phyloP scores from a whole-genome alignment of 2,797 vertebrate genomes.

The Malurus splendens region DNA sequence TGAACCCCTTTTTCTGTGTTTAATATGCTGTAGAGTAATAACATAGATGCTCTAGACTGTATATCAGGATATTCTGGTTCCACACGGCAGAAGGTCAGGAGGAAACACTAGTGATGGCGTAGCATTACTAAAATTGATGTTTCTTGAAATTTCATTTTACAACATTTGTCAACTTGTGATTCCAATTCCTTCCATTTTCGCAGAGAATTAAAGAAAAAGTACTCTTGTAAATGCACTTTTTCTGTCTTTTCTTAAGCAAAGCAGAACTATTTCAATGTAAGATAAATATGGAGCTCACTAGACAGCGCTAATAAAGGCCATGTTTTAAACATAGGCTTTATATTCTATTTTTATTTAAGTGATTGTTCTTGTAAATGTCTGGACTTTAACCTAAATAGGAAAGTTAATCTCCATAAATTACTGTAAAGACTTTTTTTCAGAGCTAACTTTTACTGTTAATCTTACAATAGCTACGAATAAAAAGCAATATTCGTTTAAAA shows the following conservation, averaged over 20 bases:
- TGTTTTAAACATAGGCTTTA: slow-evolving; percentile 86
- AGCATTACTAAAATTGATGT: slow-evolving; percentile 77
- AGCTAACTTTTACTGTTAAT: slow-evolving; percentile 30
- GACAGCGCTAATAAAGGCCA: slow-evolving; percentile 90
- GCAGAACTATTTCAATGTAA: slow-evolving; percentile 86
- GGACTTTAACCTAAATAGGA: slow-evolving; percentile 45
- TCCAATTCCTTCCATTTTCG: slow-evolving; percentile 78
- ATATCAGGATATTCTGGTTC: slow-evolving; percentile 73
- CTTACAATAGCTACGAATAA: slow-evolving; percentile 28
- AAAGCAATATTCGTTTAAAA: slow-evolving; percentile 32
- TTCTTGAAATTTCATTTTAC: slow-evolving; percentile 74
- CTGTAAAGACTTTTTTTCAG: slow-evolving; percentile 46
- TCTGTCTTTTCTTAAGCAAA: slow-evolving; percentile 83
- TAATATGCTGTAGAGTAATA: slow-evolving; percentile 80
- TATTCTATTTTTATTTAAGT: slow-evolving; percentile 70
- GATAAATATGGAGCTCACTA: slow-evolving; percentile 80
- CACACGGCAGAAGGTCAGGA: slow-evolving; percentile 66
- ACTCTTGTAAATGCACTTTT: slow-evolving; percentile 81
- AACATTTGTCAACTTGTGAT: slow-evolving; percentile 78
- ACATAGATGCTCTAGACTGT: slow-evolving; percentile 80
- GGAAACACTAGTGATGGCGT: slow-evolving; percentile 71
- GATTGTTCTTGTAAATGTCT: slow-evolving; percentile 58
- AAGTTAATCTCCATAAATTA: slow-evolving; percentile 41
- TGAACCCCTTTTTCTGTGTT: slow-evolving; percentile 77
- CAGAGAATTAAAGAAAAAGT: slow-evolving; percentile 81